Base-by-base conservation (phyloP, 2,797 vertebrate genomes). In the Chiloscyllium punctatum region DNA sequence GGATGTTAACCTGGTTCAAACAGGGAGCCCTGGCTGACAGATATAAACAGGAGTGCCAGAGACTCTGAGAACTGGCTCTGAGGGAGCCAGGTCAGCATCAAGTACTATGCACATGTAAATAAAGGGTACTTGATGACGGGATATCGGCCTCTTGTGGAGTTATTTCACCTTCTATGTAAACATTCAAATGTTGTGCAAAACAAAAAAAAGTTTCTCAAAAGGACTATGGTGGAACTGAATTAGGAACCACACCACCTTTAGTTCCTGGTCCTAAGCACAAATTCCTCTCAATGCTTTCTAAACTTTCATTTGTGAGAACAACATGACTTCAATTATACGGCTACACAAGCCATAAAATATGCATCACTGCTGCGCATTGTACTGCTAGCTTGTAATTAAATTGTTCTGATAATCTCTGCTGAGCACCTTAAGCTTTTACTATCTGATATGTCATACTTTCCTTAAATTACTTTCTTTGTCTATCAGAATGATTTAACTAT, bases 361-460 rank as follows among this genome's bases (percentile, higher is more conserved):
- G 86, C 27, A 16, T 27, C 27, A 87, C 13, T 53, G 42, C 51
- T 87, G 42, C 51, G 53, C 25, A 27, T 30, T 53, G 51, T 57
- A 57, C 51, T 57, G 86, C 86, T 88, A 33, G 48, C 86, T 88
- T 30, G 86, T 88, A 88, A 88, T 88, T 88, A 88, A 88, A 88
- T 88, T 57, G 86, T 57, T 88, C 27, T 25, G 27, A 3, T 88
- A 88, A 88, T 88, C 86, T 57, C 86, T 88, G 51, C 51, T 88
- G 86, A 88, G 86, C 86, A 53, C 86, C 27, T 27, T 53, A 53
- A 88, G 51, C 51, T 86, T 88, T 88, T 57, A 15, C 48, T 88
- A 30, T 53, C 86, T 88, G 51, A 53, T 53, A 57, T 16, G 48
- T 13, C 27, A 53, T 88, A 57, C 13, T 30, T 88, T 88, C 8